A percentile compares a stretch with the other conserved stretches of the same genome.
Evolutionary conservation across 2,888 invertebrate genomes (phyloP).

Genomic region (Sphaeridia pumilis): DNA sequence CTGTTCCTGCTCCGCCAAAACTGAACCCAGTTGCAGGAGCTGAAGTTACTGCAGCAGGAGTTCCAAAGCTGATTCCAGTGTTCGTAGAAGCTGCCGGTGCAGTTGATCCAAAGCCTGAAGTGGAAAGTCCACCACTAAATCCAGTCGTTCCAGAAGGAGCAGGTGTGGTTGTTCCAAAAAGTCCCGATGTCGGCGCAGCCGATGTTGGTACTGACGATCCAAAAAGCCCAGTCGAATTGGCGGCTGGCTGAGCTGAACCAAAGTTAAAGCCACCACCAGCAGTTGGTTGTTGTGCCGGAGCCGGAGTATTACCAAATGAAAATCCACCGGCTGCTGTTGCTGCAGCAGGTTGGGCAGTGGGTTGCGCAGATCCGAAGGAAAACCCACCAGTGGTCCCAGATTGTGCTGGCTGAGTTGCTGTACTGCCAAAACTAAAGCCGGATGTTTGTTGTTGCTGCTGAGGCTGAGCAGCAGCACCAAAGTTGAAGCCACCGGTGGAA

Average conservation of each 20-base stretch:
- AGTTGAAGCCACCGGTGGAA: neutral
- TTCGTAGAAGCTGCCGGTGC: neutral
- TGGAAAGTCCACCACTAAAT: neutral
- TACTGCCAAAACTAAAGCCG: slow-evolving; percentile 3
- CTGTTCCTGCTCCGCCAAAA: neutral
- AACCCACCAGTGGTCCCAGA: neutral
- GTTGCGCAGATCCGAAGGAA: neutral
- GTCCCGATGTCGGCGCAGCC: neutral
- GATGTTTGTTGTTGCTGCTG: neutral
- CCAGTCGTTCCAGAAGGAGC: neutral
- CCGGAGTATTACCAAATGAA: neutral
- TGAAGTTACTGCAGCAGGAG: neutral
- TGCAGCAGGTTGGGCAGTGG: neutral
- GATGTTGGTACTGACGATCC: no score
- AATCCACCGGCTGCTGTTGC: neutral
- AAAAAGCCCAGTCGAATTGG: no score
- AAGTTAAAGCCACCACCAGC: neutral
- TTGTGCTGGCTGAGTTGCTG: neutral
- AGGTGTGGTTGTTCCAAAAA: neutral
- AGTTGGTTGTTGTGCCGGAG: neutral
- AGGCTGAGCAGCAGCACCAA: slow-evolving; percentile 1
- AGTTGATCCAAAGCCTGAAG: neutral
- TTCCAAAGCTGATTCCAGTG: neutral
- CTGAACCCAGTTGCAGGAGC: neutral
- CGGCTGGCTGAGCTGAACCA: neutral